Base-by-base conservation (phyloP, 2,113 vertebrate genomes). In the Bufo bufo region DNA sequence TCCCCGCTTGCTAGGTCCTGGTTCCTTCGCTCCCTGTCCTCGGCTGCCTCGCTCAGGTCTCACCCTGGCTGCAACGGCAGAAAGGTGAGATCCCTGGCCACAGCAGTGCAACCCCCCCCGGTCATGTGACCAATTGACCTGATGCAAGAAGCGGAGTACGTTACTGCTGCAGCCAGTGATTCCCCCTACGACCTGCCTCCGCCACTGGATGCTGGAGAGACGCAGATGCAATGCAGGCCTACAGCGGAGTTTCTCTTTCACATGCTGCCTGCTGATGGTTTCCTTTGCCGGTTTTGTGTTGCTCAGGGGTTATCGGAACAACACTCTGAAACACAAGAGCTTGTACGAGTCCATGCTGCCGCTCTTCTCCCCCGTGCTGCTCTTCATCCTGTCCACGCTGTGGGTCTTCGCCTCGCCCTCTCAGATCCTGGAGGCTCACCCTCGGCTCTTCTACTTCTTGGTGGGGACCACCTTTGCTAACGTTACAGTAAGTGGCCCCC, bases 391-490 rank as follows among this genome's bases (percentile, higher is more conserved):
- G 74, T 96, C 96, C 92, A 97, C 96, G 58, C 78, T 90, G 0
- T 99, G 98, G 98, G 92, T 97, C 91, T 93, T 96, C 20, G 49
- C 91, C 78, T 99, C 98, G 19, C 97, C 97, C 0, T 94, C 90
- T 43, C 90, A 95, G 89, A 95, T 99, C 94, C 91, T 99, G 52
- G 95, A 98, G 89, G 90, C 92, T 66, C 96, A 99, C 86, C 98
- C 98, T 86, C 94, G 98, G 87, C 87, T 96, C 66, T 99, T 97
- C 95, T 99, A 97, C 92, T 97, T 98, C 92, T 98, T 99, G 97
- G 97, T 99, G 89, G 98, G 98, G 75, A 99, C 98, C 9, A 97
- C 97, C 86, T 99, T 99, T 6, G 96, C 98, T 77, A 99, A 99
- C 43, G 96, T 97, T 91, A 99, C 98, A 17, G 98, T 99, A 92